phyloP scores from a whole-genome alignment of 2,113 vertebrate species.

The Dipodomys stephensi region DNA sequence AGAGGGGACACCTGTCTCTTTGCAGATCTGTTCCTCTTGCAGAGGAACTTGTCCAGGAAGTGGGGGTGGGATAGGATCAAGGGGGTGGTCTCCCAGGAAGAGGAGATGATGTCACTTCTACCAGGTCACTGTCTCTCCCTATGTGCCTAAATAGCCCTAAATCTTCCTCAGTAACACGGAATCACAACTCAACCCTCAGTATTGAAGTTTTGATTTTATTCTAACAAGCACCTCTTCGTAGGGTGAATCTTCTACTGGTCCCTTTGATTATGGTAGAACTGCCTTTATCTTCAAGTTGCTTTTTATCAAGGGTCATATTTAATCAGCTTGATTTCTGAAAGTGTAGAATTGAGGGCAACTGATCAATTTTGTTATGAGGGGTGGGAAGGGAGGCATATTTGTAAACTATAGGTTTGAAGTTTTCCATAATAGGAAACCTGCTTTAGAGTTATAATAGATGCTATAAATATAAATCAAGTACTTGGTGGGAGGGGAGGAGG shows the following conservation, averaged over 20 bases:
- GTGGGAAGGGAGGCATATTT: not conserved
- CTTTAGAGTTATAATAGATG: not conserved
- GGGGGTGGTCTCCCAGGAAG: no score
- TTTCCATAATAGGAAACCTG: not conserved
- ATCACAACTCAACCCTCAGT: no score
- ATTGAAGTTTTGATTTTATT: not conserved
- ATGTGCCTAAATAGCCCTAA: no score
- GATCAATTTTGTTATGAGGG: not conserved
- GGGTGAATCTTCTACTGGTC: not conserved
- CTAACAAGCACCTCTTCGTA: not conserved
- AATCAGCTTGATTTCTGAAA: constrained; percentile 2
- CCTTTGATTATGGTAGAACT: not conserved
- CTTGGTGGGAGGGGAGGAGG: not conserved
- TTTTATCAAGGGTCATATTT: not conserved
- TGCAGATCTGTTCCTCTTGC: no score
- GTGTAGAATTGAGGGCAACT: not conserved
- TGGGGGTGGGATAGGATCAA: no score
- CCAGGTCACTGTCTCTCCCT: no score
- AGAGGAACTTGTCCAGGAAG: no score
- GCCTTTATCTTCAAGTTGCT: not conserved
- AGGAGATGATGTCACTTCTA: no score
- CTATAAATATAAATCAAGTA: not conserved
- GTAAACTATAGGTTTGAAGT: not conserved
- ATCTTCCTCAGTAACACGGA: no score
- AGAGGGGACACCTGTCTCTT: no score